Conservation (phyloP, 1,140 invertebrate species). For the Euglossa dilemma region DNA sequence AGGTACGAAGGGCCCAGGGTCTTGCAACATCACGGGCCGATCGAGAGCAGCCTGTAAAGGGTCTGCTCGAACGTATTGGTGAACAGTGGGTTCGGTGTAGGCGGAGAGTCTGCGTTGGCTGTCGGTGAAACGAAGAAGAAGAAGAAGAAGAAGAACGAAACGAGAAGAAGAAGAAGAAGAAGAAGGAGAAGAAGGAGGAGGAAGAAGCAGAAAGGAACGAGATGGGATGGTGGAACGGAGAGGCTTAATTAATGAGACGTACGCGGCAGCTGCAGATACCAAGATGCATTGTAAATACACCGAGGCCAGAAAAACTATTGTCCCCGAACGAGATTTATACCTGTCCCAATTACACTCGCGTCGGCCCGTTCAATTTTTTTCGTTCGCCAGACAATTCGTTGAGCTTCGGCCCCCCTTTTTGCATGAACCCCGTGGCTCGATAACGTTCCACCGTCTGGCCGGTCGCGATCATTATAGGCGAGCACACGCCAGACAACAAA, state of each 20-base stretch:
- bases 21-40: conserved; percentile 50
- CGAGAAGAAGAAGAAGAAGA: not conserved
- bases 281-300: conserved; percentile 79
- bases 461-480: conserved; percentile 60
- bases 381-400: conserved; percentile 67
- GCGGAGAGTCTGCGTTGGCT: conserved; percentile 38
- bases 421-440: conserved; percentile 58
- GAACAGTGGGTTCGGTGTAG: conserved; percentile 53
- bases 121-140: conserved; percentile 59
- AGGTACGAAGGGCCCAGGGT: conserved; percentile 25
- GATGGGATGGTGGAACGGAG: conserved; percentile 57
- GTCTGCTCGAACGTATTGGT: conserved; percentile 32
- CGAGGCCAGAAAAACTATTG: conserved; percentile 75
- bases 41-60: conserved; percentile 29
- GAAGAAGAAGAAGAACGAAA: conserved; percentile 52
- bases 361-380: conserved; percentile 64
- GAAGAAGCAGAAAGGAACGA: conserved; percentile 19
- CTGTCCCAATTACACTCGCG: conserved; percentile 75
- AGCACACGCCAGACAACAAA: conserved; percentile 67
- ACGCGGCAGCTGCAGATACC: conserved; percentile 80
- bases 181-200: not conserved
- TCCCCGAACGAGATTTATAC: conserved; percentile 78
- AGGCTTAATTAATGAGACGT: conserved; percentile 81
- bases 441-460: conserved; percentile 47
- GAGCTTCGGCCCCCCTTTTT: conserved; percentile 42